Evolutionary conservation across 2,888 invertebrate genomes (phyloP).

Genomic region (Drosophila pseudotakahashii): DNA sequence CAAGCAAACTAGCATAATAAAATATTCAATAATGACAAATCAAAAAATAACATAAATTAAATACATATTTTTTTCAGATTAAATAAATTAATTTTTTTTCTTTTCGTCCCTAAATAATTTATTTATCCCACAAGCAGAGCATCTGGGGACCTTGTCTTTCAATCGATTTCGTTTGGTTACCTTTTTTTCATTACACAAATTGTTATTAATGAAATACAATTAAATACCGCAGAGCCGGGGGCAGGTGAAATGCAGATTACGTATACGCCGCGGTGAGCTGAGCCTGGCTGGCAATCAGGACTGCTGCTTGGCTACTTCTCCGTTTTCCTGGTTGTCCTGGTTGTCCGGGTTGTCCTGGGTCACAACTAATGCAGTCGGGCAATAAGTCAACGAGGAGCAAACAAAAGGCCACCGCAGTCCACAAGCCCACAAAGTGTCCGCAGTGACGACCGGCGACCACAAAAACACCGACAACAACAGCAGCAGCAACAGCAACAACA

Average conservation of each 20-base stretch:
- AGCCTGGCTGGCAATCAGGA: conserved; percentile 60
- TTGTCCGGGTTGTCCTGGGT: conserved; percentile 30
- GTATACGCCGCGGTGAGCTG: conserved; percentile 63
- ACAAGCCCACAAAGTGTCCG: conserved; percentile 70
- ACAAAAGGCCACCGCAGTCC: conserved; percentile 66
- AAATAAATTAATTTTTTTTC: background rate
- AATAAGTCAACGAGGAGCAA: conserved; percentile 71
- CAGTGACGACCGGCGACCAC: conserved; percentile 55
- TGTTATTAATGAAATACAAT: conserved; percentile 79
- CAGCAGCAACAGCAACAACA: conserved; percentile 6
- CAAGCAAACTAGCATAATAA: too few relatives aligned
- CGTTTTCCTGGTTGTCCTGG: conserved; percentile 1
- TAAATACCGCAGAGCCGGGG: conserved; percentile 61
- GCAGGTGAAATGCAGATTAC: conserved; percentile 64
- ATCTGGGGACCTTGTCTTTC: conserved; percentile 4
- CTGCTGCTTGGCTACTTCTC: conserved; percentile 11
- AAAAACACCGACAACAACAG: conserved; percentile 46
- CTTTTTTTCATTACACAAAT: conserved; percentile 54
- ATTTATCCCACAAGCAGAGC: conserved; percentile 1
- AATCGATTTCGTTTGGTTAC: conserved; percentile 20
- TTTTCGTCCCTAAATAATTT: background rate
- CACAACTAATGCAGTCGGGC: conserved; percentile 74
- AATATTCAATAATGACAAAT: too few relatives aligned
- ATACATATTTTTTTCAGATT: too few relatives aligned
- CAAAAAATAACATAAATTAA: too few relatives aligned